These are phyloP conservation scores for Heliconius congener DNA, from an alignment of 1,140 invertebrate genomes.

Conservation along the genomic window DNA sequence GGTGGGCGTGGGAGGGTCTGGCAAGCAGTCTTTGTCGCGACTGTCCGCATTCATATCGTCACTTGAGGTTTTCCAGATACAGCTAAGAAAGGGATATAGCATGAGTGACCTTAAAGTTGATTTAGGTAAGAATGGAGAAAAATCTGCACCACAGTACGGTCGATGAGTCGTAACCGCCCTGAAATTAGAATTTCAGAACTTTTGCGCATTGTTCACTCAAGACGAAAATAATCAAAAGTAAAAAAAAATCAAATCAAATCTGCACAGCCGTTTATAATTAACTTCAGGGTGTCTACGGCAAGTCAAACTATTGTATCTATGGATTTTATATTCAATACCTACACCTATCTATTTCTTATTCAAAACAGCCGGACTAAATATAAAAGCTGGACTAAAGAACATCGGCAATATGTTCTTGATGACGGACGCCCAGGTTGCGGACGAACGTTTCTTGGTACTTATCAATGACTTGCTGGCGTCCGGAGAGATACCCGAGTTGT, in stretches of 20 bases:
- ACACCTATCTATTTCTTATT: neutral
- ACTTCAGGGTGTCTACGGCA: no score
- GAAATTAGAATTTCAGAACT: no score
- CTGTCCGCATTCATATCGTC: slow-evolving; percentile 94
- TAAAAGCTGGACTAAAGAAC: slow-evolving; percentile 94
- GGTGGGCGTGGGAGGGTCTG: slow-evolving; percentile 96
- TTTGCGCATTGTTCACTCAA: no score
- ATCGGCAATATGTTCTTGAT: slow-evolving; percentile 94
- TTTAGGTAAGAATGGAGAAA: slow-evolving; percentile 78
- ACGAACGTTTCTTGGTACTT: slow-evolving; percentile 95
- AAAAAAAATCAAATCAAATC: no score
- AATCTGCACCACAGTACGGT: neutral
- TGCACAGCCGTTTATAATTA: no score
- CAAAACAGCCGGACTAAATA: slow-evolving; percentile 86
- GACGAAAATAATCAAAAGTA: no score
- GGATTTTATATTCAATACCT: neutral
- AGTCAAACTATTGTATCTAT: no score
- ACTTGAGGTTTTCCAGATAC: slow-evolving; percentile 95
- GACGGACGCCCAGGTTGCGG: slow-evolving; percentile 95
- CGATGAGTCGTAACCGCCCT: no score
- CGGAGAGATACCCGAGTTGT: slow-evolving; percentile 95
- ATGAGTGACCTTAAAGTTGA: slow-evolving; percentile 92
- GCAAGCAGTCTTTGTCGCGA: slow-evolving; percentile 95
- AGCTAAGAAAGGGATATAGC: slow-evolving; percentile 93
- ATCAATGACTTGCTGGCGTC: slow-evolving; percentile 97